Base-by-base conservation (phyloP, 2,113 vertebrate genomes). In the Nothocercus julius region DNA sequence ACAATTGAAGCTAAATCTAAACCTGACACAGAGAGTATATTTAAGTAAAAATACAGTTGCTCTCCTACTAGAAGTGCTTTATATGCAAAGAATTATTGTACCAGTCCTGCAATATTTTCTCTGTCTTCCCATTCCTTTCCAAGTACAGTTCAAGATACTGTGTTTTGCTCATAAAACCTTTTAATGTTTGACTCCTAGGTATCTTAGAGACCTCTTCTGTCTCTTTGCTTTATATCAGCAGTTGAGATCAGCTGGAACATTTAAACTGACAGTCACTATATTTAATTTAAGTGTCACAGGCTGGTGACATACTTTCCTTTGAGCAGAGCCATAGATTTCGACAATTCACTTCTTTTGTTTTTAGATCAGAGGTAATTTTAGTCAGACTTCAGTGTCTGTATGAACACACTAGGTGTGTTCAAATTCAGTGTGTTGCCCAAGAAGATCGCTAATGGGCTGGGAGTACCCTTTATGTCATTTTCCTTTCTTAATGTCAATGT, bases 261-360 rank as follows among this genome's bases (percentile, higher is more conserved):
- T 89, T 75, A 87, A 92, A 93, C 44, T 80, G 89, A 74, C 67
- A 91, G 59, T 14, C 32, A 87, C 63, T 80, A 30, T 89, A 95
- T 80, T 91, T 95, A 83, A 83, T 87, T 87, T 73, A 92, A 80
- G 92, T 91, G 56, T 87, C 89, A 74, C n/a, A 42, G 27, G 19
- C 6, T 3, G 34, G n/a, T 92, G 82, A 85, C 49, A 85, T 9
- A 30, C 74, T 80, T 63, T 90, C 13, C 76, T 87, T 67, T 82
- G 49, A 67, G 45, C 13, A 85, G 89, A 91, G n/a, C 21, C 32
- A 42, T 38, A 69, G 73, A 89, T 84, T 88, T 84, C 63, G 68
- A 51, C 20, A 34, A 67, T 85, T 92, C 51, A 51, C 12, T 74
- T 87, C 15, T 70, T 28, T 40, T 74, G 54, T 80, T 85, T 25